Evolutionary conservation across 2,888 invertebrate genomes (phyloP).

Genomic region (Pristionchus japonicus): DNA sequence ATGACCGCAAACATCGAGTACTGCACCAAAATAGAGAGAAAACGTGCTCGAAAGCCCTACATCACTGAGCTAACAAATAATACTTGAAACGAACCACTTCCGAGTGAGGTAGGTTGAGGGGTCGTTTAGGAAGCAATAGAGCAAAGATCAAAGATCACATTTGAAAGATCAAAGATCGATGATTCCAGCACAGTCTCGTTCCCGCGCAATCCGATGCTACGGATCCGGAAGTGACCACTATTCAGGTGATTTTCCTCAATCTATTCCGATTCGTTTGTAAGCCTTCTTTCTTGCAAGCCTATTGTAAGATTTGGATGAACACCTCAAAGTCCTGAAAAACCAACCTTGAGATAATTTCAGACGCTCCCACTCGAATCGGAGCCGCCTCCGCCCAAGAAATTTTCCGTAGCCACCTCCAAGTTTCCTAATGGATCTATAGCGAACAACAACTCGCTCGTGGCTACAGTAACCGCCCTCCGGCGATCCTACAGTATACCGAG

Average conservation of each 20-base stretch:
- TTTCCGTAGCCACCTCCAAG: neutral
- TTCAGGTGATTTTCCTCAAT: neutral
- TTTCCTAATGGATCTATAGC: neutral
- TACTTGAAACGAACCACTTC: neutral
- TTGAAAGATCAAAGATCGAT: too few species aligned
- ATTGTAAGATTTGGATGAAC: too few species aligned
- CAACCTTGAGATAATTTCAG: too few species aligned
- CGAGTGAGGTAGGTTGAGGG: neutral
- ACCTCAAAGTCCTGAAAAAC: too few species aligned
- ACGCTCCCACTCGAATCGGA: neutral
- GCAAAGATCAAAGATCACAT: neutral
- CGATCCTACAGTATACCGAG: slow-evolving; percentile 40
- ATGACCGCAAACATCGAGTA: neutral
- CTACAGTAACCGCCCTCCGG: neutral
- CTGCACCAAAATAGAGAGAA: neutral
- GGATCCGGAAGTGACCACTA: neutral
- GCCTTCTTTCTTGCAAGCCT: too few species aligned
- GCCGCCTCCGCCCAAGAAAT: slow-evolving; percentile 1
- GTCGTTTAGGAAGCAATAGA: too few species aligned
- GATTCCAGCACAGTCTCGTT: neutral
- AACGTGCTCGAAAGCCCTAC: neutral
- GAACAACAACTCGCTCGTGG: slow-evolving; percentile 6
- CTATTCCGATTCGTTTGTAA: too few species aligned
- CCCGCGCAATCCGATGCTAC: neutral
- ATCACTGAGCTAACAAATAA: neutral